Conservation (phyloP, 2,797 vertebrate species). For the Amniataba percoides region DNA sequence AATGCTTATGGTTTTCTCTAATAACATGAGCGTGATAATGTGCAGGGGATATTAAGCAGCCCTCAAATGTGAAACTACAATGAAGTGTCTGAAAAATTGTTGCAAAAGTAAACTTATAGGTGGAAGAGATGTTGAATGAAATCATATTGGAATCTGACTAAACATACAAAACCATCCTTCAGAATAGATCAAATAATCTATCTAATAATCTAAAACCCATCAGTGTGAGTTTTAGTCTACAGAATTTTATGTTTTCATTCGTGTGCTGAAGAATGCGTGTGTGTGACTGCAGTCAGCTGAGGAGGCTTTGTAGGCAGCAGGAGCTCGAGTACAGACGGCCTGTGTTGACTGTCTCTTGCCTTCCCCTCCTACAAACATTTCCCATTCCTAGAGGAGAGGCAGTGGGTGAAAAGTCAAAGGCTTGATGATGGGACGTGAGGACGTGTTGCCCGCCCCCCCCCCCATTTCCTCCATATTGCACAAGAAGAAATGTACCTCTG, state of each 20-base stretch:
- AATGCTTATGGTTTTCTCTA: background rate
- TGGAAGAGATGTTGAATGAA: background rate
- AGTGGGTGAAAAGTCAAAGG: constrained; percentile 77
- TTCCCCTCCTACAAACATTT: constrained; percentile 68
- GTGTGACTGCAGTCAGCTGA: constrained; percentile 75
- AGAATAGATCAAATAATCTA: constrained; percentile 8
- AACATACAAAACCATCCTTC: background rate
- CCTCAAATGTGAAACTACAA: constrained; percentile 3
- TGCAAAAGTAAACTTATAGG: background rate
- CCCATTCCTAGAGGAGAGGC: constrained; percentile 66
- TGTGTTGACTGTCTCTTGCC: constrained; percentile 65
- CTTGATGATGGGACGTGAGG: constrained; percentile 45
- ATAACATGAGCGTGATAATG: background rate
- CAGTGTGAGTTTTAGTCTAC: background rate
- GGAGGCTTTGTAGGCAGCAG: constrained; percentile 59
- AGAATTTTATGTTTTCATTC: constrained; percentile 15
- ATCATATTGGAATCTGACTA: background rate
- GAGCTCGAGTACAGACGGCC: constrained; percentile 54
- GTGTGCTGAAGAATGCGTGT: constrained; percentile 41
- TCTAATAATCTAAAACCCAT: background rate
- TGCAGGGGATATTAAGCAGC: constrained; percentile 4
- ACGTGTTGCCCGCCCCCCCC: background rate
- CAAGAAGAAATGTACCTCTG: constrained; percentile 18
- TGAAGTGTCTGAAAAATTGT: constrained; percentile 6
- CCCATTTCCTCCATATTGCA: background rate